A percentile compares a stretch with the other conserved stretches of the same genome.
Conservation (phyloP, 2,888 invertebrate genomes). For the Antheraea assamensis region DNA sequence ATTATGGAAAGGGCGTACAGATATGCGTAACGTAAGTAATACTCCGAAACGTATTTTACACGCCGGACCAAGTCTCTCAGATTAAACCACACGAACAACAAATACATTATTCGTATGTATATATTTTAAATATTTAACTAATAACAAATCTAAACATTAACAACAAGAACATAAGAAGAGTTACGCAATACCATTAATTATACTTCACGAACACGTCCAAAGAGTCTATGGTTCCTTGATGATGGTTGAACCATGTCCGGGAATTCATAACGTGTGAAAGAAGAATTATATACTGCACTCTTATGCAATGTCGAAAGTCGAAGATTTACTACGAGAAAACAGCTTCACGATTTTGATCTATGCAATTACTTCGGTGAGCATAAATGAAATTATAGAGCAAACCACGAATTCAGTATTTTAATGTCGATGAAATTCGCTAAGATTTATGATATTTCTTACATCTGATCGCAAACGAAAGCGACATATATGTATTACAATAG, state of each 20-base stretch:
- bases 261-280: neutral
- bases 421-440: neutral
- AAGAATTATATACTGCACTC: neutral
- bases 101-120: too few species aligned
- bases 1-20: too few species aligned
- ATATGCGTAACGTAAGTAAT: too few species aligned
- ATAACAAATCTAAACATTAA: too few species aligned
- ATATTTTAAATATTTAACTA: too few species aligned
- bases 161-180: too few species aligned
- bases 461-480: neutral
- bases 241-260: neutral
- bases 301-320: neutral
- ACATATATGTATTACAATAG: neutral
- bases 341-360: neutral
- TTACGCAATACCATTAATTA: too few species aligned
- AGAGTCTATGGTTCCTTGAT: too few species aligned
- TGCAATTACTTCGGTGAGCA: neutral
- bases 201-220: too few species aligned
- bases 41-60: too few species aligned
- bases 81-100: too few species aligned
- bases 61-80: too few species aligned
- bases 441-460: neutral
- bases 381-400: neutral
- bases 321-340: neutral
- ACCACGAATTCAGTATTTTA: neutral